A percentile compares a stretch with the other conserved stretches of the same genome.
phyloP scores from a whole-genome alignment of 2,888 invertebrate genomes.

The Machimus atricapillus region DNA sequence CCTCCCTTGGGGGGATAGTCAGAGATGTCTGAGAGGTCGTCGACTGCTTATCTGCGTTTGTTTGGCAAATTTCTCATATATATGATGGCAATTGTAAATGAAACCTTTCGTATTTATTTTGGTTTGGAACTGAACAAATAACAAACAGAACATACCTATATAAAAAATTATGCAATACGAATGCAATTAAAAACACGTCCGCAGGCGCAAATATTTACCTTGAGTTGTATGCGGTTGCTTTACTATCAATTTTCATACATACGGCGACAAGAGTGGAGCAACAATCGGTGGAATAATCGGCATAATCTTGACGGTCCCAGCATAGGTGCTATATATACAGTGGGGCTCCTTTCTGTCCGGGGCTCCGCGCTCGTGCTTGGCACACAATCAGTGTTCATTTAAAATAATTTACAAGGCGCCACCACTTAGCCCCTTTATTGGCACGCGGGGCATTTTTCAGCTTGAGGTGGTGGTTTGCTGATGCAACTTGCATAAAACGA shows the following conservation, averaged over 20 bases:
- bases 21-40: not conserved
- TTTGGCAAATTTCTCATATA: not conserved
- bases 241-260: not conserved
- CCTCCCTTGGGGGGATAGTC: not conserved
- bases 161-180: not conserved
- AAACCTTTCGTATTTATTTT: not conserved
- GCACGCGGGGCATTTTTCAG: not conserved
- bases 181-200: not conserved
- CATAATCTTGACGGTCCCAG: not conserved
- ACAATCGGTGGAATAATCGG: not conserved
- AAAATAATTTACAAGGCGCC: slow-evolving; percentile 25
- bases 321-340: not conserved
- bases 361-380: not conserved
- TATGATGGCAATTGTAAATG: not conserved
- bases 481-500: not conserved
- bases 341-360: not conserved
- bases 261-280: not conserved
- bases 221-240: not conserved
- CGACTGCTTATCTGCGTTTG: not conserved
- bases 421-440: slow-evolving; percentile 26
- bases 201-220: not conserved
- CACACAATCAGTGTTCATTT: slow-evolving; percentile 4
- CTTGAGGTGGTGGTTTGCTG: not conserved
- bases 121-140: not conserved
- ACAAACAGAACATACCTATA: not conserved